These are phyloP conservation scores for Drosophila lacertosa DNA, from an alignment of 1,140 invertebrate genomes.

Conservation along the genomic window DNA sequence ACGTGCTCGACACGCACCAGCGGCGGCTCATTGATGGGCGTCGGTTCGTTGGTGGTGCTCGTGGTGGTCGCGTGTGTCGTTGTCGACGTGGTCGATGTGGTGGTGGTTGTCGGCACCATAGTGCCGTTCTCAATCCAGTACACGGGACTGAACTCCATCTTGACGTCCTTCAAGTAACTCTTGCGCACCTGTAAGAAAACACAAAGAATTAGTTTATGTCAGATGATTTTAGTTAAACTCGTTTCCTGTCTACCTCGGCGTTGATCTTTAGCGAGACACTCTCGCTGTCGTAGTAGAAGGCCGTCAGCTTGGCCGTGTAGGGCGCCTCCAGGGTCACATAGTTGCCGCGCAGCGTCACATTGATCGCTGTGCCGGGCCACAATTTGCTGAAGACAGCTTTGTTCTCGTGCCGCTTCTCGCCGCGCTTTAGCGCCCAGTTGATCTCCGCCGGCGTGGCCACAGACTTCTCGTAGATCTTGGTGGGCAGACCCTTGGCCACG, in stretches of 20 bases:
- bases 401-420: constrained; percentile 85
- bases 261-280: constrained; percentile 76
- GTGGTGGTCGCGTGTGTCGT: constrained; percentile 87
- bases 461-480: constrained; percentile 87
- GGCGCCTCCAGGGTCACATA: constrained; percentile 89
- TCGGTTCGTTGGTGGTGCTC: constrained; percentile 84
- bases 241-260: constrained; percentile 56
- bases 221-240: too few species aligned
- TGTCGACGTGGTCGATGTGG: constrained; percentile 89
- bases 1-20: constrained; percentile 72
- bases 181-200: constrained; percentile 84
- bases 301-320: constrained; percentile 89
- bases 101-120: constrained; percentile 90
- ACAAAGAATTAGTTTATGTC: neutral
- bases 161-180: constrained; percentile 88
- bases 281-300: constrained; percentile 87
- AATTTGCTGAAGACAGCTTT: constrained; percentile 76
- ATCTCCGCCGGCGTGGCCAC: constrained; percentile 86
- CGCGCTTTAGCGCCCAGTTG: constrained; percentile 88
- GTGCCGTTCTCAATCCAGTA: constrained; percentile 90
- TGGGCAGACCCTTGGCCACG: constrained; percentile 89
- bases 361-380: constrained; percentile 90
- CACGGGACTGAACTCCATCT: constrained; percentile 88
- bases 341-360: constrained; percentile 90
- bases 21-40: constrained; percentile 82